These are phyloP conservation scores for Taurulus bubalis DNA, from an alignment of 2,113 vertebrate species.

Conservation along the genomic window DNA sequence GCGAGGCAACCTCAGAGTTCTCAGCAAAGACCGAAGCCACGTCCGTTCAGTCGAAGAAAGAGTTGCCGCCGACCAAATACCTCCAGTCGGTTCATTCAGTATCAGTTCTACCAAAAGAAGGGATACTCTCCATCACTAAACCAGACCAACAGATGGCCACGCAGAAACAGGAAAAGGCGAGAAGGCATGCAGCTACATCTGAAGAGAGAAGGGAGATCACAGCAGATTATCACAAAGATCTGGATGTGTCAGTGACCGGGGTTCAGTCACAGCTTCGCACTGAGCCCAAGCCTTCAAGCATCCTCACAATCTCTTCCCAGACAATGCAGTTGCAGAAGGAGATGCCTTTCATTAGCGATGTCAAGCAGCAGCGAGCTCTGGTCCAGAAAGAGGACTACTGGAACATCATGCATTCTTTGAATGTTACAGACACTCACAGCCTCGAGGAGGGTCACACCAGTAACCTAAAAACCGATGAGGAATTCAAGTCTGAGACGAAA, in stretches of 20 bases:
- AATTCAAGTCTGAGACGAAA: conserved; percentile 63
- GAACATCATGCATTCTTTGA: conserved; percentile 77
- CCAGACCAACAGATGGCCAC: conserved; percentile 70
- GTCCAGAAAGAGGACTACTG: conserved; percentile 84
- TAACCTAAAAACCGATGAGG: conserved; percentile 68
- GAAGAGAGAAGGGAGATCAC: conserved; percentile 78
- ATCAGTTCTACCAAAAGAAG: conserved; percentile 83
- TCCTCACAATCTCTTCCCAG: conserved; percentile 74
- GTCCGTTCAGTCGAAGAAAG: conserved; percentile 69
- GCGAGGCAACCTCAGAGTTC: conserved; percentile 71
- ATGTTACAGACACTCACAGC: conserved; percentile 71
- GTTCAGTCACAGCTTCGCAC: conserved; percentile 49
- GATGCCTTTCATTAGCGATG: conserved; percentile 37
- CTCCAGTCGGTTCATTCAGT: conserved; percentile 74
- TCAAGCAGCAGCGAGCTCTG: conserved; percentile 75
- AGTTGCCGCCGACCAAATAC: conserved; percentile 69
- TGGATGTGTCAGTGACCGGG: conserved; percentile 67
- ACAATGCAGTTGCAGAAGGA: conserved; percentile 83
- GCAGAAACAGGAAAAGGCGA: conserved; percentile 78
- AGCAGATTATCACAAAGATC: conserved; percentile 69
- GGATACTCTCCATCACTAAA: conserved; percentile 65
- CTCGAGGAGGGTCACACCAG: conserved; percentile 78
- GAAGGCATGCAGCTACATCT: conserved; percentile 60
- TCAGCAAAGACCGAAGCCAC: conserved; percentile 27
- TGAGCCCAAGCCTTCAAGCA: conserved; percentile 66